Evolutionary conservation across 2,113 vertebrate species (phyloP), one percentile per base, ranked within the genome.

Genomic region (Eulemur macaco): DNA sequence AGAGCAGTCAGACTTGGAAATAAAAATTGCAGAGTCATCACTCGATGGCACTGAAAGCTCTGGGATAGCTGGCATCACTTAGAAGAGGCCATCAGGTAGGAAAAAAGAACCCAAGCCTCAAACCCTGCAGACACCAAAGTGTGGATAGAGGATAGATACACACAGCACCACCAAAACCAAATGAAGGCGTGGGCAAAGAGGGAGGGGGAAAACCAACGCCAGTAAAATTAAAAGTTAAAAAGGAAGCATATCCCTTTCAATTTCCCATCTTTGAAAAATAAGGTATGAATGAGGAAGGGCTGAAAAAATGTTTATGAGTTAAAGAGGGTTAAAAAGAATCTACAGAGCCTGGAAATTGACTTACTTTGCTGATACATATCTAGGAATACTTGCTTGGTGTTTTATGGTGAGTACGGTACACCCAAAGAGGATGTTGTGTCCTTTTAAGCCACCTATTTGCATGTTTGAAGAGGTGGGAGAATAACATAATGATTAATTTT

Each of bases 371-470:
- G 27, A 91, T 34, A 71, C 54, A 47, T 25, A 92, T 34, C 31
- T 39, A 95, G 23, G 45, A 77, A 89, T 66, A 78, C 17, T 31
- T 45, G 25, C 31, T 34, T 66, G 29, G 42, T 80, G 89, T 73
- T 92, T 93, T 80, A 80, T 63, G 23, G 1, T 64, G 39, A 47
- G 31, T 39, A 71, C 52, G 52, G 0, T 42, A 80, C 21, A 92
- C 17, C 63, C 66, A 94, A 11, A 89, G 37, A 97, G 25, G 17
- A 86, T 21, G 37, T 1, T 64, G 47, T 82, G 76, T 23, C 47
- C 56, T 83, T 10, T 52, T 95, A 96, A 86, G 66, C 37, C 52
- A 94, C 42, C 84, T 93, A 88, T 25, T 63, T 89, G 25, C 56
- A 76, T 45, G 56, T 66, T 8, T 93, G 12, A 93, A 93, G 45